Evolutionary conservation across 1,140 invertebrate species (phyloP), one percentile per base, ranked within the genome.

Genomic region (Eriocheir sinensis): DNA sequence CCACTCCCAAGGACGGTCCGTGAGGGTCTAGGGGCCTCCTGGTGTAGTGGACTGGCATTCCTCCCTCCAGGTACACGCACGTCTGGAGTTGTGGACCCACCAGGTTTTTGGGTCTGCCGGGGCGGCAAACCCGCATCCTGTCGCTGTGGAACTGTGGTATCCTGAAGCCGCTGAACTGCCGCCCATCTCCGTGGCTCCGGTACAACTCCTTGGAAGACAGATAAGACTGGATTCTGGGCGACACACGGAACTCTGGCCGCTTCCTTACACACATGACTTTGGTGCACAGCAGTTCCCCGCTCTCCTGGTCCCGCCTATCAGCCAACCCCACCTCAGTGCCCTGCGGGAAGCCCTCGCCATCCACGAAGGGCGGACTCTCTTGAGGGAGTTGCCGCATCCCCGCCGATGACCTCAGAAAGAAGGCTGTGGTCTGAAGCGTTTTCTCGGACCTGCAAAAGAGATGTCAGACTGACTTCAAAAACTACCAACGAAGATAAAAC

Each of bases 101-200:
- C 21, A 48, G 41, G 8, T 32, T 89, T 15, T 40, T 41, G 41
- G 15, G 44, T 48, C 44, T 48, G 60, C 60, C 79, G 32, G 3
- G 72, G 36, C 30, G 53, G 27, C 12, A 3, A 1, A 85, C 34
- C 30, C 81, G n/a, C 15, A 0, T 15, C 21, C 30, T 36, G 15
- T 9, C 32, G 15, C 80, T n/a, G 27, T 2, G 32, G 15, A 72
- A 60, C 32, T 93, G 80, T 32, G 85, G 91, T 44, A 93, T 93
- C 32, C 91, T 85, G 91, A 93, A 93, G 41, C 91, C 41, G 40
- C 81, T 41, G 36, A 93, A 86, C 44, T 32, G 40, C 30, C 85
- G 21, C 17, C 53, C 80, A 0, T 93, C 91, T 9, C n/a, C 21
- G n/a, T 53, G 8, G 30, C 83, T 41, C 2, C 8, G 41, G 81